Conservation (phyloP, 2,888 invertebrate genomes). For the Anoncus sp. region DNA sequence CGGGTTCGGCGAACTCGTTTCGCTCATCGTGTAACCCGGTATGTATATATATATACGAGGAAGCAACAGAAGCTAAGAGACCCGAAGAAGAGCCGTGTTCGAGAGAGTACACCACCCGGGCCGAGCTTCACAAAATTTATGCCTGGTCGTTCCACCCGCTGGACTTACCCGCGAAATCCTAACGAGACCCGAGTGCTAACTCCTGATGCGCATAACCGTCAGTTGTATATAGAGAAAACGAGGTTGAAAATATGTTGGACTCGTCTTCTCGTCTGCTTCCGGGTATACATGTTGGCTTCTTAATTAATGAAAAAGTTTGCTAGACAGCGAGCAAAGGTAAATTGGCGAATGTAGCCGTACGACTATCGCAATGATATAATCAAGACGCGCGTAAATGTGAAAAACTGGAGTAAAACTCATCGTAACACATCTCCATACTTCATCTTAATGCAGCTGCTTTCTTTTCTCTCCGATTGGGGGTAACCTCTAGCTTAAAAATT, state of each 20-base stretch:
- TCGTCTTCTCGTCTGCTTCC: neutral
- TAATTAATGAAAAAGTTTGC: neutral
- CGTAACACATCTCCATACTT: no score
- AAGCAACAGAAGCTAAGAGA: slow-evolving; percentile 9
- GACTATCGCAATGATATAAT: neutral
- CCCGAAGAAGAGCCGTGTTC: slow-evolving; percentile 1
- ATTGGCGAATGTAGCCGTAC: neutral
- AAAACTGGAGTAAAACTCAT: neutral
- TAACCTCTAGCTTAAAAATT: no score
- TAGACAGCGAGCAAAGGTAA: neutral
- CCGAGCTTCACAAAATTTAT: slow-evolving; percentile 48
- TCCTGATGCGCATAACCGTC: slow-evolving; percentile 18
- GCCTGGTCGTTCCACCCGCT: slow-evolving; percentile 53
- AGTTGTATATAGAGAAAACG: slow-evolving; percentile 16
- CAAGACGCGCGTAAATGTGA: neutral
- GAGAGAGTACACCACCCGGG: slow-evolving; percentile 19
- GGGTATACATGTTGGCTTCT: neutral
- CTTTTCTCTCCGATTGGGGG: no score
- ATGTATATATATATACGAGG: slow-evolving; percentile 27
- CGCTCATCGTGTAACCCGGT: slow-evolving; percentile 32
- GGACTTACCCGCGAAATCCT: slow-evolving; percentile 50
- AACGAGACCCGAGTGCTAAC: slow-evolving; percentile 42
- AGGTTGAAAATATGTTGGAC: slow-evolving; percentile 20
- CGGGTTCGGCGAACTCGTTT: slow-evolving; percentile 65
- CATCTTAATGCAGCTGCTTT: no score